A percentile compares a stretch with the other conserved stretches of the same genome.
phyloP scores from a whole-genome alignment of 30 jellyfish, hydroid and myxozoan genomes.

The Chironex yamaguchii region DNA sequence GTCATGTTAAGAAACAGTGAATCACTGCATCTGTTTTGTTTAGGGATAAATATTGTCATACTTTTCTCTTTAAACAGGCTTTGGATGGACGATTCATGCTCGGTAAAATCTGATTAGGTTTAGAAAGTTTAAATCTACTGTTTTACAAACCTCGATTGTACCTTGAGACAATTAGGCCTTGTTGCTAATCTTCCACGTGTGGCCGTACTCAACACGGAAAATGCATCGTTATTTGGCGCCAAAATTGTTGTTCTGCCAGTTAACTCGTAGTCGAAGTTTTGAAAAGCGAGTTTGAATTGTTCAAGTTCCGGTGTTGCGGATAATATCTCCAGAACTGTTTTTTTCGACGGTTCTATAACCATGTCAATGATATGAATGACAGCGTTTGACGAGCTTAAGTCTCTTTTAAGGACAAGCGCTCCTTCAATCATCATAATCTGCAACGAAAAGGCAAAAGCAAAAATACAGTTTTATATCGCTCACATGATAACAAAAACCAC shows the following conservation, averaged over 20 bases:
- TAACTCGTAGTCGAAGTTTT: background rate
- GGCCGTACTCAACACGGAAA: background rate
- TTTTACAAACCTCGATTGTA: too few relatives aligned
- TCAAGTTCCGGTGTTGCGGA: background rate
- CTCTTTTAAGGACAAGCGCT: slow-evolving; percentile 31
- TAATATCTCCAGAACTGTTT: background rate
- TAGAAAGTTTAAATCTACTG: too few relatives aligned
- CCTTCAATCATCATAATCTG: slow-evolving; percentile 32
- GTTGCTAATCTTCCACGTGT: background rate
- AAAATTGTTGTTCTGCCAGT: background rate
- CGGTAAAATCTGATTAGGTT: too few relatives aligned
- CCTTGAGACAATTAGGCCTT: background rate
- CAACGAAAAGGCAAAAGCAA: too few relatives aligned
- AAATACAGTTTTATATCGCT: too few relatives aligned
- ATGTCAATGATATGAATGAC: slow-evolving; percentile 28
- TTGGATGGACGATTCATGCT: too few relatives aligned
- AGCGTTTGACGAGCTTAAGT: slow-evolving; percentile 40
- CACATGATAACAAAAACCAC: too few relatives aligned
- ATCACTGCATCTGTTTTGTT: too few relatives aligned
- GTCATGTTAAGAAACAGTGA: too few relatives aligned
- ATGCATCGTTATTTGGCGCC: background rate
- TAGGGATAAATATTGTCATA: too few relatives aligned
- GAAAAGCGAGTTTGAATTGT: background rate
- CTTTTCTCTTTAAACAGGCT: too few relatives aligned
- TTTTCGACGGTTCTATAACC: background rate